These are phyloP conservation scores for Betta splendens DNA, from an alignment of 2,797 vertebrate genomes.

Conservation along the genomic window DNA sequence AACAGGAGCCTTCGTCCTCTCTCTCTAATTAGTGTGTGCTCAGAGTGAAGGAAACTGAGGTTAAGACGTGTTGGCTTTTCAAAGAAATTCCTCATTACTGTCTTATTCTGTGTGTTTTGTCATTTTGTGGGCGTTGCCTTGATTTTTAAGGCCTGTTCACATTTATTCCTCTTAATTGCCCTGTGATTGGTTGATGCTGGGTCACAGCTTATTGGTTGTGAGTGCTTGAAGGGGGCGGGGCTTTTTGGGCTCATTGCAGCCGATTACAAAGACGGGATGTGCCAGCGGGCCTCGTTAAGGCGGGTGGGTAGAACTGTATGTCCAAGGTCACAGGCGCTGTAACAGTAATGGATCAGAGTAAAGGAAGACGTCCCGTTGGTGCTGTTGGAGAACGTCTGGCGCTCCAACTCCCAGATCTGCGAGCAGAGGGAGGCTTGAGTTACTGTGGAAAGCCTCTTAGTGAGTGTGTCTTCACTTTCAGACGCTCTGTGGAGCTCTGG, in stretches of 20 bases:
- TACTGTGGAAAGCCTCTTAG: constrained; percentile 16
- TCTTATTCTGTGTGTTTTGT: neutral
- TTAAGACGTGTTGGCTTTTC: constrained; percentile 10
- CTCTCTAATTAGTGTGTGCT: constrained; percentile 39
- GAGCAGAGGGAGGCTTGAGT: constrained; percentile 35
- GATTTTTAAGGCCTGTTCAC: constrained; percentile 1
- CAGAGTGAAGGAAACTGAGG: constrained; percentile 8
- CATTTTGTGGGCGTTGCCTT: constrained; percentile 15
- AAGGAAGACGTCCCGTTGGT: constrained; percentile 43
- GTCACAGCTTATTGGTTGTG: constrained; percentile 16
- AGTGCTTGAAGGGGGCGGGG: neutral
- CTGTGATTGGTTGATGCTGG: neutral
- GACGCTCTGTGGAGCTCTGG: too few relatives aligned
- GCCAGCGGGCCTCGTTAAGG: constrained; percentile 14
- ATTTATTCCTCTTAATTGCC: neutral
- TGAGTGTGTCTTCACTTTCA: too few relatives aligned
- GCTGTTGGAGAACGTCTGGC: constrained; percentile 13
- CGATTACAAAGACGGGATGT: constrained; percentile 13
- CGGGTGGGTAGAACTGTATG: neutral
- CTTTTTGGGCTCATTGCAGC: constrained; percentile 1
- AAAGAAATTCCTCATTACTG: constrained; percentile 39
- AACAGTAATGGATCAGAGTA: constrained; percentile 23
- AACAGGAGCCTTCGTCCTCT: constrained; percentile 33
- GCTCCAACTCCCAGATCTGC: constrained; percentile 4
- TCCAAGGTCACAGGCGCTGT: constrained; percentile 26